These are phyloP conservation scores for Helicoverpa zea DNA, from an alignment of 1,140 invertebrate genomes.

Conservation along the genomic window DNA sequence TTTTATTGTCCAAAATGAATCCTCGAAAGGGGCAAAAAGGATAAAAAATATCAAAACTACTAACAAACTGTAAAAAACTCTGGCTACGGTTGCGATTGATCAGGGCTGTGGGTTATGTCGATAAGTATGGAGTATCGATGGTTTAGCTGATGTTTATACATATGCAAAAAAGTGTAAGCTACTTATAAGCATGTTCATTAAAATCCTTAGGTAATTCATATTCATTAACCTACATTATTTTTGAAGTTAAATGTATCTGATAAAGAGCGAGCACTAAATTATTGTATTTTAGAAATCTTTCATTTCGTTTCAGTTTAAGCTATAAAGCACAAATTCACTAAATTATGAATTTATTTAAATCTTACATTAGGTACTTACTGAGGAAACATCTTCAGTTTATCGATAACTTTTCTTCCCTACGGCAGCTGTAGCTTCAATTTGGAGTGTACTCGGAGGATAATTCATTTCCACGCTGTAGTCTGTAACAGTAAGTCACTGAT, in stretches of 20 bases:
- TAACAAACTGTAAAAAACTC: conserved; percentile 49
- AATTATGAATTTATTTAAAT: no score
- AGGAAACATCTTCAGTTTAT: not conserved
- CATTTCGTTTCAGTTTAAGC: no score
- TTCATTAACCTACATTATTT: no score
- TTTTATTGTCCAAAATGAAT: conserved; percentile 65
- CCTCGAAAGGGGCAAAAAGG: conserved; percentile 58
- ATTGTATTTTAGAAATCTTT: no score
- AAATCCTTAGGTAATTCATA: no score
- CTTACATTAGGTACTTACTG: not conserved
- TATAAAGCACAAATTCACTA: no score
- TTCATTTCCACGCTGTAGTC: conserved; percentile 40
- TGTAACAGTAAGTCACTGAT: conserved; percentile 45
- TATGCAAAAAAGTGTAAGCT: no score
- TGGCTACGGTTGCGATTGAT: conserved; percentile 31
- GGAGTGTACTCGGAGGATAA: conserved; percentile 25
- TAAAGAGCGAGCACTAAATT: no score
- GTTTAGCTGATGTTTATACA: not conserved
- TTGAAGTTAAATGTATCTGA: no score
- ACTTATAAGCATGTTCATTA: no score
- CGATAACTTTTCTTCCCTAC: conserved; percentile 29
- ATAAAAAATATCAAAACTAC: conserved; percentile 51
- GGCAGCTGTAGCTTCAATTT: conserved; percentile 34
- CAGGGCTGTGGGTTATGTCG: not conserved
- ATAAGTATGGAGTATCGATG: not conserved